Evolutionary conservation across 2,113 vertebrate species (phyloP).

Genomic region (Chelonoidis abingdonii): DNA sequence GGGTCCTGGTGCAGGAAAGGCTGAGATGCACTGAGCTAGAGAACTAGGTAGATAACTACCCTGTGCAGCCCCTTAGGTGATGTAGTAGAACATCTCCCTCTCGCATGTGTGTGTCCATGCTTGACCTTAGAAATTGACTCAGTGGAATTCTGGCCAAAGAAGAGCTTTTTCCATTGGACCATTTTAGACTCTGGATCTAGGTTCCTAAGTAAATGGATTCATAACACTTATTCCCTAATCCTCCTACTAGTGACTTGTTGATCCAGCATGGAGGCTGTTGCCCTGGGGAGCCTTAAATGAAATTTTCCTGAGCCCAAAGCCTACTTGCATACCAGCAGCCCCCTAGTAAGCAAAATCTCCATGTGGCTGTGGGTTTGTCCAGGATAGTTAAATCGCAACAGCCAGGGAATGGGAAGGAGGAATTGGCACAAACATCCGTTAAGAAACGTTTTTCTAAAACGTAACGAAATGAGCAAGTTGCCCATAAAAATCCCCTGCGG

Average conservation of each 20-base stretch:
- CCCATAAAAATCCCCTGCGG: not conserved
- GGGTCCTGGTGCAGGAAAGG: not conserved
- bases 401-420: not conserved
- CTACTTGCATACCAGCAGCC: not conserved
- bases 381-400: not conserved
- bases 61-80: not conserved
- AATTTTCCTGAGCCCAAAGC: not conserved
- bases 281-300: not conserved
- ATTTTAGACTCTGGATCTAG: not conserved
- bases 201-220: not conserved
- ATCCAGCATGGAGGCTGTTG: not conserved
- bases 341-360: not conserved
- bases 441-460: not conserved
- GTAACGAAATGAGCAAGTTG: not conserved
- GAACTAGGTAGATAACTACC: not conserved
- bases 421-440: not conserved
- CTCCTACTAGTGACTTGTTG: not conserved
- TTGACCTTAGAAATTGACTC: not conserved
- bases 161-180: not conserved
- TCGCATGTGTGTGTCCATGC: not conserved
- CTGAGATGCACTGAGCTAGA: not conserved
- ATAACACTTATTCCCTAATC: not conserved
- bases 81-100: not conserved
- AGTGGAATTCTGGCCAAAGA: not conserved
- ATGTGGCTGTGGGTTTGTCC: not conserved